Evolutionary conservation across 1,140 invertebrate genomes (phyloP).

Genomic region (Temnothorax curvispinosus): DNA sequence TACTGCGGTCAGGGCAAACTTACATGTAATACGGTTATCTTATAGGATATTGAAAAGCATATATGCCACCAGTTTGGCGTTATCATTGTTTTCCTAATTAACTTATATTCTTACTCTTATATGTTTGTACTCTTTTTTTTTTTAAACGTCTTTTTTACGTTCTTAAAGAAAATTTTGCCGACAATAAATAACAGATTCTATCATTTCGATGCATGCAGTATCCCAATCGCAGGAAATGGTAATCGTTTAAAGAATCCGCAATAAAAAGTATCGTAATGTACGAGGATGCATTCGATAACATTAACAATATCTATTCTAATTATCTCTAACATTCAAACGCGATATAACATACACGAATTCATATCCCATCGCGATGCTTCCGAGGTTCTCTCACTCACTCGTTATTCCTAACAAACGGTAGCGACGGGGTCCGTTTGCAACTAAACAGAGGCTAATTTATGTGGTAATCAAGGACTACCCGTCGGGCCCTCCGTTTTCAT

Average conservation of each 20-base stretch:
- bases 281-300: neutral
- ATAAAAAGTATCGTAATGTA: neutral
- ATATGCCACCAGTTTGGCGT: neutral
- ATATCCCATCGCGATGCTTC: slow-evolving; percentile 1
- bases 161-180: neutral
- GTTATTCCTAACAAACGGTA: slow-evolving; percentile 37
- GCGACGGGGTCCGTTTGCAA: slow-evolving; percentile 64
- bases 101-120: neutral
- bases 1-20: neutral
- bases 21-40: neutral
- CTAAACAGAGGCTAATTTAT: slow-evolving; percentile 76
- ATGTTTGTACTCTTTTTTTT: neutral
- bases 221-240: neutral
- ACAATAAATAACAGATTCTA: neutral
- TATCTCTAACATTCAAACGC: slow-evolving; percentile 32
- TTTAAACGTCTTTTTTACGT: neutral
- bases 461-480: slow-evolving; percentile 72
- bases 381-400: slow-evolving; percentile 2
- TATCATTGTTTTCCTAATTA: neutral
- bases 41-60: neutral
- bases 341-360: slow-evolving; percentile 20
- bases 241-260: neutral
- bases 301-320: slow-evolving; percentile 33
- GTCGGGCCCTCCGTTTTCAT: slow-evolving; percentile 61
- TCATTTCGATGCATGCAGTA: neutral